Percentiles rank a stretch among this genome's conserved stretches.
These are phyloP conservation scores for Acanthiza pusilla DNA, from an alignment of 2,797 vertebrate genomes.

Conservation along the genomic window DNA sequence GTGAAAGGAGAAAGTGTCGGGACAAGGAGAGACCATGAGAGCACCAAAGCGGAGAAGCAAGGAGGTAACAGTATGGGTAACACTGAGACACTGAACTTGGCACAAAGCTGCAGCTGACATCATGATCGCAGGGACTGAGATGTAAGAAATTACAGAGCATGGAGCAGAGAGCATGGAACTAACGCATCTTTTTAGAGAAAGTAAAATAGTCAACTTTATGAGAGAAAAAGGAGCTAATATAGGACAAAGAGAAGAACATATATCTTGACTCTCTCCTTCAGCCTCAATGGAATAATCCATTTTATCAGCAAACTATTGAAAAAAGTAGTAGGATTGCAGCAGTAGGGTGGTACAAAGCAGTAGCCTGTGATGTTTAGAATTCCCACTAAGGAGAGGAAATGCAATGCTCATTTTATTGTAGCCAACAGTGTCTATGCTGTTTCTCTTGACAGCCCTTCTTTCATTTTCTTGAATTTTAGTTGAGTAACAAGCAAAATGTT, in stretches of 20 bases:
- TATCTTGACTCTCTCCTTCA: background rate
- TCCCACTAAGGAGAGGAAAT: background rate
- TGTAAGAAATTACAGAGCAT: background rate
- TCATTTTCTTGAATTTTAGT: background rate
- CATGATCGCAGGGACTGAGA: accelerated
- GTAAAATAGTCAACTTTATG: background rate
- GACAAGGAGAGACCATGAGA: background rate
- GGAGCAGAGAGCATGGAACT: background rate
- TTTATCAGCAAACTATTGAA: background rate
- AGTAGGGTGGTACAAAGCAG: background rate
- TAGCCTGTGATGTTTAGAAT: background rate
- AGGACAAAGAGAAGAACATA: background rate
- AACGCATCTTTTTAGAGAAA: background rate
- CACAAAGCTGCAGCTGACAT: accelerated
- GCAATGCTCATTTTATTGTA: background rate
- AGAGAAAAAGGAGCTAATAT: background rate
- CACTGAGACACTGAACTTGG: background rate
- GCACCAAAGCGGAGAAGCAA: background rate
- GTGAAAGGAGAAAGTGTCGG: background rate
- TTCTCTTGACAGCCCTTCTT: background rate
- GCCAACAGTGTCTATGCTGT: background rate
- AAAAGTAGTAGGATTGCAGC: background rate
- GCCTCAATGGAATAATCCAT: background rate
- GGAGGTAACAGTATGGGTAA: background rate
- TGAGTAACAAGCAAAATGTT: background rate